Evolutionary conservation across 2,888 invertebrate species (phyloP).

Genomic region (Stegana nigrithorax): DNA sequence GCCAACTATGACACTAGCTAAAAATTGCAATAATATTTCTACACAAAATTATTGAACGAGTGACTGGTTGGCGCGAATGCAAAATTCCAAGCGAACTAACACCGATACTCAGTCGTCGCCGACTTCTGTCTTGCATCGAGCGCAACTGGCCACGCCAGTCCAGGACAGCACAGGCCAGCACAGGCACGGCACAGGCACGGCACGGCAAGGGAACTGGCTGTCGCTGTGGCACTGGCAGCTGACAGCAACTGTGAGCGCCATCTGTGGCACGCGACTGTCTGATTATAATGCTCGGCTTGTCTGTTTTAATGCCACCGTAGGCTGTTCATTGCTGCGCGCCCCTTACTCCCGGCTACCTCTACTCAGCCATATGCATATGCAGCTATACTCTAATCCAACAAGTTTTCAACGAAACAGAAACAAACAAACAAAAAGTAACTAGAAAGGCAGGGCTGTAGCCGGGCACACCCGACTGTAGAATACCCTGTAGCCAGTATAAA

Average conservation of each 20-base stretch:
- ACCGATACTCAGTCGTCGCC: slow-evolving; percentile 15
- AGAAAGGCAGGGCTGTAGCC: no score
- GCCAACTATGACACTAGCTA: slow-evolving; percentile 58
- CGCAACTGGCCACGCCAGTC: background rate
- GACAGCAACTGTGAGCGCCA: slow-evolving; percentile 14
- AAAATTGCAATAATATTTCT: slow-evolving; percentile 55
- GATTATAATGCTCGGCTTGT: slow-evolving; percentile 40
- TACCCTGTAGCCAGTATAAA: background rate
- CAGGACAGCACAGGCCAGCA: background rate
- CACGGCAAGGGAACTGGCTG: no score
- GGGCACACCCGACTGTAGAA: no score
- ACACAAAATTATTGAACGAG: slow-evolving; percentile 39
- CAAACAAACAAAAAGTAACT: no score
- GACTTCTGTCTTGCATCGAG: slow-evolving; percentile 24
- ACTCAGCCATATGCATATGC: slow-evolving; percentile 23
- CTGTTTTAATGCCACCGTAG: slow-evolving; percentile 36
- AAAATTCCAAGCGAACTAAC: background rate
- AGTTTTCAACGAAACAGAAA: slow-evolving; percentile 42
- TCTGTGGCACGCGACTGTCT: slow-evolving; percentile 53
- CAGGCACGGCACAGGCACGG: background rate
- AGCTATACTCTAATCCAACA: slow-evolving; percentile 53
- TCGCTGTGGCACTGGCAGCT: background rate
- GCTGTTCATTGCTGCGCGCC: background rate
- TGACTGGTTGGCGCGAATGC: background rate
- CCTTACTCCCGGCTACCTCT: background rate